Percentiles rank a stretch among this genome's conserved stretches.
Conservation (phyloP, 2,113 vertebrate species). For the Nerophis ophidion region DNA sequence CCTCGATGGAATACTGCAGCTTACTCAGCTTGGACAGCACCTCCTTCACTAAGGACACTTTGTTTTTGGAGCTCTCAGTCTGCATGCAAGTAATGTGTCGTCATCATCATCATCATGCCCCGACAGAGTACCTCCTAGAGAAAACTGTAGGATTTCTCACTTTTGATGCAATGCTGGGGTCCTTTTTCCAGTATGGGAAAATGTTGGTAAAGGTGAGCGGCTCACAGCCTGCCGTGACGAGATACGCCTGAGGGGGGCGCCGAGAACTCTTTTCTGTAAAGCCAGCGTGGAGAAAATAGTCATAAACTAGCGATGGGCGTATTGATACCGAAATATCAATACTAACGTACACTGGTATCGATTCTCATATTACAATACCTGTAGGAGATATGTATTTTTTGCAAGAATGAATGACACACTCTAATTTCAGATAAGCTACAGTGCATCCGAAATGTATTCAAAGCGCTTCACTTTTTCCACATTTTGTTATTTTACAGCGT, state of each 20-base stretch:
- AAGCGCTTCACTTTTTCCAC: too few relatives aligned
- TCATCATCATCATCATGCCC: too few relatives aligned
- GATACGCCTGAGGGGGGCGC: constrained; percentile 72
- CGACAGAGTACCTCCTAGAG: too few relatives aligned
- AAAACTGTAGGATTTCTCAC: constrained; percentile 22
- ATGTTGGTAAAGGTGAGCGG: constrained; percentile 79
- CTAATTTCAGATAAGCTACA: too few relatives aligned
- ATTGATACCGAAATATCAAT: too few relatives aligned
- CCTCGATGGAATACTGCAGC: constrained; percentile 71
- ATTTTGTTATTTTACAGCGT: too few relatives aligned
- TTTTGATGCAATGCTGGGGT: constrained; percentile 48
- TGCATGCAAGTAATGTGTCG: constrained; percentile 16
- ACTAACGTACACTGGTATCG: too few relatives aligned
- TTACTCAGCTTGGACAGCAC: constrained; percentile 69
- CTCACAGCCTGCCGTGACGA: constrained; percentile 71
- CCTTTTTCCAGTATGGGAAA: constrained; percentile 75
- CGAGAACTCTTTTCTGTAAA: constrained; percentile 71
- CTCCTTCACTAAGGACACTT: constrained; percentile 72
- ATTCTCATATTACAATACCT: too few relatives aligned
- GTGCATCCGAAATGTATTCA: too few relatives aligned
- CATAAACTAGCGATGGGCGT: background rate
- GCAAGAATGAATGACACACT: too few relatives aligned
- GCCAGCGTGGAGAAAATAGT: background rate
- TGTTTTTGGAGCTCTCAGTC: constrained; percentile 55
- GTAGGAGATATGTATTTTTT: too few relatives aligned